Conservation (phyloP, 2,797 vertebrate species). For the Rhynchotus rufescens region DNA sequence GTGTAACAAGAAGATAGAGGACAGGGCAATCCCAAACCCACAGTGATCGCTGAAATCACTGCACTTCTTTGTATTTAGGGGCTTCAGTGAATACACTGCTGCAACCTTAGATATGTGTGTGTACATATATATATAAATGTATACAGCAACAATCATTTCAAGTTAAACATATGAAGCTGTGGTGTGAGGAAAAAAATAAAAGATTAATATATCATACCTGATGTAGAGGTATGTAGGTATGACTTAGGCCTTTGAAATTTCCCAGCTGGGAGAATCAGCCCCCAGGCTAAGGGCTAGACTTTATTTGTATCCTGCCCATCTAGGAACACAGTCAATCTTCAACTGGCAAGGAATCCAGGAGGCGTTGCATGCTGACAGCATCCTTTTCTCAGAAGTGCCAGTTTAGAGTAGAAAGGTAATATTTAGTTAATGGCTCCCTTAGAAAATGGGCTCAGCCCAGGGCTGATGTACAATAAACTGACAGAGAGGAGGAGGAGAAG, state of each 20-base stretch:
- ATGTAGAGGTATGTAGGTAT: too few relatives aligned
- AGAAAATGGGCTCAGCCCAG: neutral
- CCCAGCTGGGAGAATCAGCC: neutral
- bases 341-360: neutral
- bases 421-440: neutral
- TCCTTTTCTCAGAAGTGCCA: neutral
- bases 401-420: neutral
- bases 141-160: neutral
- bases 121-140: too few relatives aligned
- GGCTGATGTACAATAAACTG: neutral
- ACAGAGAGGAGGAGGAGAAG: neutral
- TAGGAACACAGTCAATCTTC: neutral
- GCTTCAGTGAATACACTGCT: neutral
- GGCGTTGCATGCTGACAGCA: neutral
- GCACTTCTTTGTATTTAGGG: neutral
- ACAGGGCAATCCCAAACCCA: neutral
- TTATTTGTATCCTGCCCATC: neutral
- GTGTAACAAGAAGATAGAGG: neutral
- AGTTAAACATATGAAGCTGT: neutral
- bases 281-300: neutral
- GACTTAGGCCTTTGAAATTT: neutral
- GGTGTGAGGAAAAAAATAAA: neutral
- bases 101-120: accelerated
- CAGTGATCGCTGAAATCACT: neutral
- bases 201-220: neutral